Evolutionary conservation across 2,113 vertebrate species (phyloP).

Genomic region (Erinaceus europaeus): DNA sequence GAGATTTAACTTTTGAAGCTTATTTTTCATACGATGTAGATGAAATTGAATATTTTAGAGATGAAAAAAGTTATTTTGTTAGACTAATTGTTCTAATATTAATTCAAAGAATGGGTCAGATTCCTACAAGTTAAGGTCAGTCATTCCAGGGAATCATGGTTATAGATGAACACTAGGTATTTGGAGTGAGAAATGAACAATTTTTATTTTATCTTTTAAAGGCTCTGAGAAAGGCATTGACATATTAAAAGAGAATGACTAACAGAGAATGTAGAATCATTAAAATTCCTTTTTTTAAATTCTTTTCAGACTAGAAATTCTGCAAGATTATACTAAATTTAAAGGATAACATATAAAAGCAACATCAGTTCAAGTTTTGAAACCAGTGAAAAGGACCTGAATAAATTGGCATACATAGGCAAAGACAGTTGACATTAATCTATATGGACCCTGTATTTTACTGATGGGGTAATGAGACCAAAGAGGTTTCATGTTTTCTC

Average conservation of each 20-base stretch:
- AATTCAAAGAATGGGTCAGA: constrained; percentile 1
- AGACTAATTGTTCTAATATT: constrained; percentile 32
- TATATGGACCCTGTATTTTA: background rate
- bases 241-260: background rate
- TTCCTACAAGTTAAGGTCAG: background rate
- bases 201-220: constrained; percentile 19
- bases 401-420: too few species aligned
- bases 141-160: background rate
- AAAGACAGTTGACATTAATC: background rate
- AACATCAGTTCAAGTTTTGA: background rate
- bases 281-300: background rate
- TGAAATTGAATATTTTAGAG: constrained; percentile 27
- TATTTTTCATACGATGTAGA: constrained; percentile 39
- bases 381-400: background rate
- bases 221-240: background rate
- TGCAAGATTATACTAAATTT: background rate
- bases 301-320: background rate
- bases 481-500: background rate
- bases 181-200: background rate
- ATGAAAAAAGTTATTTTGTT: constrained; percentile 13
- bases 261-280: background rate
- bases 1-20: constrained; percentile 32
- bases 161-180: background rate
- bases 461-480: background rate
- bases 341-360: background rate